These are phyloP conservation scores for Antitype chi DNA, from an alignment of 2,888 invertebrate genomes.

Conservation along the genomic window DNA sequence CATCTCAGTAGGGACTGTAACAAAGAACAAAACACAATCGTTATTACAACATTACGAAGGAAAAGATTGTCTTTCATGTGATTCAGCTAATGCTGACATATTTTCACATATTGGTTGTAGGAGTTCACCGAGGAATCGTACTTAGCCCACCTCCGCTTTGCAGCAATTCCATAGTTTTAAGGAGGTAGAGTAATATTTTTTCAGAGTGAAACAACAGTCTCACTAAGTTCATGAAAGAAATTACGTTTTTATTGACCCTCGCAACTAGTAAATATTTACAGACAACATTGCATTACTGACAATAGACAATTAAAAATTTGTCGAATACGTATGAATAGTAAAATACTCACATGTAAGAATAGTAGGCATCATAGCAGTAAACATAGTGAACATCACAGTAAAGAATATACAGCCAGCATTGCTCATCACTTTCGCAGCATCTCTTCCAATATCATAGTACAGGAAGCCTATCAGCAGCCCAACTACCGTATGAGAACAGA, in stretches of 20 bases:
- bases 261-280: neutral
- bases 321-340: neutral
- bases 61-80: too few relatives aligned
- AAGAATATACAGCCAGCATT: constrained; percentile 99
- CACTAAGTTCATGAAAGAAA: neutral
- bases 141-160: neutral
- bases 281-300: neutral
- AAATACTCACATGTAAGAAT: constrained; percentile 97
- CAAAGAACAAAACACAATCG: constrained; percentile 66
- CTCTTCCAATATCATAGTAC: constrained; percentile 98
- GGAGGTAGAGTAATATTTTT: neutral
- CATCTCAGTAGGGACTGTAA: constrained; percentile 98
- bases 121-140: neutral
- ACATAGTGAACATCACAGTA: constrained; percentile 98
- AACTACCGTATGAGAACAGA: constrained; percentile 96
- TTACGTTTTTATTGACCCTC: neutral
- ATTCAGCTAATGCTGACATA: neutral
- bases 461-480: constrained; percentile 98
- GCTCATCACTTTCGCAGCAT: constrained; percentile 98
- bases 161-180: neutral
- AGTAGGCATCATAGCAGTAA: constrained; percentile 99
- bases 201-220: neutral
- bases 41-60: neutral
- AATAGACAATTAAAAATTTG: too few relatives aligned
- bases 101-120: neutral